Evolutionary conservation across 2,797 vertebrate species (phyloP), one percentile per base, ranked within the genome.

Genomic region (Gymnothorax javanicus): DNA sequence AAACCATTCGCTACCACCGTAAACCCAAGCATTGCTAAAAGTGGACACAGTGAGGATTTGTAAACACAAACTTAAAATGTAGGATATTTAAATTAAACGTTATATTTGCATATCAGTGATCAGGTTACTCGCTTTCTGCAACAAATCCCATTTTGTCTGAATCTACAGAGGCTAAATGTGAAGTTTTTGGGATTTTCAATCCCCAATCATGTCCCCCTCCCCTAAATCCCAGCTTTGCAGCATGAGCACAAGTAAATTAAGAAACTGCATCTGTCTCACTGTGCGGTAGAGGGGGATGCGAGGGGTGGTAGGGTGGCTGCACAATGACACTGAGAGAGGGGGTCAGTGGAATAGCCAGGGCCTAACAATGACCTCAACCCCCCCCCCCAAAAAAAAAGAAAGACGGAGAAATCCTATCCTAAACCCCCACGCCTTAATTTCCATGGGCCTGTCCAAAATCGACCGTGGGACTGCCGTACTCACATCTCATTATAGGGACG

Each of bases 401-500:
- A 43, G 33, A 1, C 1, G 33, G 33, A 43, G 33, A 43, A 43
- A 43, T 43, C 13, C 92, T 93, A 94, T 93, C 54, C 11, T 9
- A 43, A 79, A 95, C 94, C 94, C 92, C 92, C 90, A 93, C 90
- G 94, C 90, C 91, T 93, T 95, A 91, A 96, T 96, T 93, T 96
- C 94, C 95, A 96, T 96, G 94, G 95, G 93, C 95, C 91, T 93
- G 89, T 84, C 58, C 69, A 8, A 43, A 59, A 82, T 89, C 85
- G 91, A 87, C 88, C 88, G 89, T 81, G 73, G 88, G 89, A 91
- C 92, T 92, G 90, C 86, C 90, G 90, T 89, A 93, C 91, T 92
- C 91, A 95, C 94, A 93, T 93, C 91, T 93, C 91, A 94, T 95
- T 94, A 94, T 89, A 91, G 86, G 91, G 58, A 67, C 25, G 79